phyloP scores from a whole-genome alignment of 2,113 vertebrate species.

The Paramisgurnus dabryanus region DNA sequence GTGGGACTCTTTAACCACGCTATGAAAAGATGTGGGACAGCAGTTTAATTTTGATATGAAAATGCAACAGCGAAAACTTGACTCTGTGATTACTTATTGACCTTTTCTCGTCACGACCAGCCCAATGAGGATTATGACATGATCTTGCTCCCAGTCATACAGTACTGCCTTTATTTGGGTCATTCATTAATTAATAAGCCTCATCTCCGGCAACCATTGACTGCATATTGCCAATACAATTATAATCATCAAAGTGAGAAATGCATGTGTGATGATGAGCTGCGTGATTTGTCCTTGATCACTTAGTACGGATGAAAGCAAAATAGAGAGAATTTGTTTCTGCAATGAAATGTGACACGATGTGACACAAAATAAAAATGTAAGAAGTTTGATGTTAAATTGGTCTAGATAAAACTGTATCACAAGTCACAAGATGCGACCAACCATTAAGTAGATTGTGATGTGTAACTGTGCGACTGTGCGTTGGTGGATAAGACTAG shows the following conservation, averaged over 20 bases:
- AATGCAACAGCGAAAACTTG: conserved; percentile 57
- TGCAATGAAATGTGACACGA: not conserved
- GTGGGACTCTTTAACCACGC: conserved; percentile 57
- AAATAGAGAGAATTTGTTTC: not conserved
- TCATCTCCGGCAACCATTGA: conserved; percentile 71
- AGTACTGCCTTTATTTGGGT: conserved; percentile 68
- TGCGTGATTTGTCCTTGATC: conserved; percentile 43
- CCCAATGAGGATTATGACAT: conserved; percentile 74
- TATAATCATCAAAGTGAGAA: conserved; percentile 76
- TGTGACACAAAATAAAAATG: too few species aligned
- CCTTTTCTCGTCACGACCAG: conserved; percentile 65
- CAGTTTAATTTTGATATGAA: conserved; percentile 73
- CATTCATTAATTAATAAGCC: conserved; percentile 74
- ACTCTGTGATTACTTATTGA: conserved; percentile 83
- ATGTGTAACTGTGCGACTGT: too few species aligned
- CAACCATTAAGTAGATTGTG: too few species aligned
- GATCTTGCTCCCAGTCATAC: conserved; percentile 55
- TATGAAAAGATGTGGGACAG: conserved; percentile 56
- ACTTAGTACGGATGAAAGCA: not conserved
- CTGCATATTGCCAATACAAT: conserved; percentile 85
- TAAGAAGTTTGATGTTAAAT: too few species aligned
- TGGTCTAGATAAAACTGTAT: too few species aligned
- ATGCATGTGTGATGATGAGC: conserved; percentile 47
- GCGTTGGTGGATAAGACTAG: too few species aligned
- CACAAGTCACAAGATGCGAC: too few species aligned